Evolutionary conservation across 2,888 invertebrate species (phyloP), one percentile per base, ranked within the genome.

Genomic region (Trachelus troglodyta): DNA sequence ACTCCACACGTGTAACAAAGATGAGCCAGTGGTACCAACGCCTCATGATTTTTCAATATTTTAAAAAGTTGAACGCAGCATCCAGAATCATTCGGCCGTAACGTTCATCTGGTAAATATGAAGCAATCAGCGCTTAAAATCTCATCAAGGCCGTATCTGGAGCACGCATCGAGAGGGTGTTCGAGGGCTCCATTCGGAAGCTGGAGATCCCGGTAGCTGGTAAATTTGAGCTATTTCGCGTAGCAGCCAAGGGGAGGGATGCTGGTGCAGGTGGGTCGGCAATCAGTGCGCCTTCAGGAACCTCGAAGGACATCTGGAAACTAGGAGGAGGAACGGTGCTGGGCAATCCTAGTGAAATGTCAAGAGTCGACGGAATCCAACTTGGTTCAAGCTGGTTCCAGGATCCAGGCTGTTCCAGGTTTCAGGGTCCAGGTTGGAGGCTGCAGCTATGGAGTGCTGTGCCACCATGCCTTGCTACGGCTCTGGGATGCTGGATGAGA

Each of bases 401-500:
- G 37, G 37, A 37, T 37, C 74, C 15, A 33, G 30, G 33, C 74
- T 12, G 74, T 34, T 87, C 85, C 83, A 87, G 37, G 37, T 37
- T 37, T 4, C 37, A 37, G 37, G 37, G 1, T 40, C 40, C 40
- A 40, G 40, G 12, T 40, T 40, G 40, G 40, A 40, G 40, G 87
- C 87, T 87, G 87, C 87, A 85, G 86, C 88, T 88, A 86, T 87
- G 30, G 69, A 23, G 69, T 31, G 69, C 69, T 30, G 12, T 33
- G n/a, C 31, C 12, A 23, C 69, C 31, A 30, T 33, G 11, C 69
- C 33, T 33, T 33, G 69, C 86, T 85, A 84, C 85, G 83, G 85
- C 87, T 86, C 86, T 87, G 88, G 87, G 88, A 88, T 85, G 85
- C 86, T 85, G 87, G 89, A 88, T 87, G 87, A 86, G 89, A 87